phyloP scores from a whole-genome alignment of 2,888 invertebrate species.

The Microplitis deprimator region DNA sequence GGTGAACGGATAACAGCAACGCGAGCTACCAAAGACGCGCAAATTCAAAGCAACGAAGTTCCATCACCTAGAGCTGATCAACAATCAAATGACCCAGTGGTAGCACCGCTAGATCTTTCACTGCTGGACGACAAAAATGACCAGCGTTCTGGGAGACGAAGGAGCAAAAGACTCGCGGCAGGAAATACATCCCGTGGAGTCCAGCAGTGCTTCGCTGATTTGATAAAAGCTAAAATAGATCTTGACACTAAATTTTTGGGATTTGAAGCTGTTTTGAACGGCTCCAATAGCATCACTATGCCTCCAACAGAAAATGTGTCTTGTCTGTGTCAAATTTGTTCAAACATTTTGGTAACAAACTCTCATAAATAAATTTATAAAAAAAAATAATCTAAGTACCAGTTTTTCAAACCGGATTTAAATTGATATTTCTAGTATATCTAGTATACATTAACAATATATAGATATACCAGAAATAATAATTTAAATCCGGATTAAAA shows the following conservation, averaged over 20 bases:
- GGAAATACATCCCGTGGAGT: conserved; percentile 41
- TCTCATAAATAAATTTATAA: not conserved
- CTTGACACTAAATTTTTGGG: conserved; percentile 63
- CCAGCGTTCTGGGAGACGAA: conserved; percentile 31
- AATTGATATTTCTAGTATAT: not conserved
- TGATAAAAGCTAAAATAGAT: conserved; percentile 63
- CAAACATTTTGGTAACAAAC: conserved; percentile 54
- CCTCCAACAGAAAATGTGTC: conserved; percentile 35
- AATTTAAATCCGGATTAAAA: not conserved
- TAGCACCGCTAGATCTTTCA: conserved; percentile 49
- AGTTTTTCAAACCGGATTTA: not conserved
- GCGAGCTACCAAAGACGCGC: conserved; percentile 41
- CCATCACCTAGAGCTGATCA: conserved; percentile 22
- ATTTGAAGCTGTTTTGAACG: conserved; percentile 58
- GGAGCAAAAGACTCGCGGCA: conserved; percentile 45
- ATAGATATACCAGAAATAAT: not conserved
- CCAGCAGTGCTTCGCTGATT: conserved; percentile 55
- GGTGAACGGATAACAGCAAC: conserved; percentile 44
- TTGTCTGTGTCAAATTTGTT: conserved; percentile 58
- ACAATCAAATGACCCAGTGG: conserved; percentile 28
- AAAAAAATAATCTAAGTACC: not conserved
- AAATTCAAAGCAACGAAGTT: conserved; percentile 45
- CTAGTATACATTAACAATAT: not conserved
- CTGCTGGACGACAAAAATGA: conserved; percentile 34
- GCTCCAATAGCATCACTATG: conserved; percentile 19